Base-by-base conservation (phyloP, 2,888 invertebrate species). In the Nezara viridula region DNA sequence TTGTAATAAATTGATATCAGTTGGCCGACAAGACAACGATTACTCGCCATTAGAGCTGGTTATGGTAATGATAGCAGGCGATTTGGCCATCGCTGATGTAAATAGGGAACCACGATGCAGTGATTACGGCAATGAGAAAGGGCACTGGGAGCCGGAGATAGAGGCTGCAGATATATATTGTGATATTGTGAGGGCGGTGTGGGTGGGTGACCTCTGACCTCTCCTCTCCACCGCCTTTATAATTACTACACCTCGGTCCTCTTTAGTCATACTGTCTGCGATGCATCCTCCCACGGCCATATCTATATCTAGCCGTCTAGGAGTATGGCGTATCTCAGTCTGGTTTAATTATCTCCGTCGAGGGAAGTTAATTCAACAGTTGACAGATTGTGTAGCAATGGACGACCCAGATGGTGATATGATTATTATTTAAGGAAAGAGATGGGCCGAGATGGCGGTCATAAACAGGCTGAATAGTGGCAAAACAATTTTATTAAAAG, bases 201-300 rank as follows among this genome's bases (percentile, higher is more conserved):
- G 55, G 55, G 55, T n/a, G 55, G 55, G 12, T n/a, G 60, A 60
- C 60, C 60, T 5, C 14, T 60, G 60, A 27, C 60, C 60, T 21
- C 60, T 4, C 55, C 3, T 7, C 10, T 60, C 60, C 60, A 60
- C 60, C 60, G 60, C 60, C 60, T 60, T 60, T 60, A 60, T 60
- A 60, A 60, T 60, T 60, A 60, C 60, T 60, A 27, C 60, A 60
- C 27, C 60, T 60, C 60, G n/a, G 3, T 60, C 60, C 27, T 27
- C 60, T 60, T 60, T 60, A 60, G 60, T 60, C 60, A 60, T 60
- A 60, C 60, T 60, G 60, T 60, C 60, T 60, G 60, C 60, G 27
- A 27, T 60, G n/a, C n/a, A 27, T 27, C 16, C 60, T 60, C 60
- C 27, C 27, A 60, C 27, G 4, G 14, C 27, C 60, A 60, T 27